These are phyloP conservation scores for Epinotia brunnichana DNA, from an alignment of 2,888 invertebrate species.

Conservation along the genomic window DNA sequence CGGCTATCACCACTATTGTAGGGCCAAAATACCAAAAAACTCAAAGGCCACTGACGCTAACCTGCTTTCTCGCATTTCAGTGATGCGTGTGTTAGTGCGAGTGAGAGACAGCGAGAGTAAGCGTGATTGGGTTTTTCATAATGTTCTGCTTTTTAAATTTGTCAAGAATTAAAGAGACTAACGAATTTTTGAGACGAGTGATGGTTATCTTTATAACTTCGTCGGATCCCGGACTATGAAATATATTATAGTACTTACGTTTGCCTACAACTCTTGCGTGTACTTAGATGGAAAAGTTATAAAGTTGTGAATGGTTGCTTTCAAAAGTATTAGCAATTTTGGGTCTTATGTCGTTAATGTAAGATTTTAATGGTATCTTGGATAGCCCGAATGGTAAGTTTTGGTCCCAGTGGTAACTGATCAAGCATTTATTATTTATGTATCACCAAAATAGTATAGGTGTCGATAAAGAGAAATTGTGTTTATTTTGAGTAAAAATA, in stretches of 20 bases:
- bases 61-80: background rate
- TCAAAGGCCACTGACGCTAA: too few relatives aligned
- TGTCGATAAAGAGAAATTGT: constrained; percentile 33
- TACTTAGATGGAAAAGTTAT: constrained; percentile 29
- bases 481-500: constrained; percentile 12
- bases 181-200: background rate
- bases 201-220: background rate
- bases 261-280: constrained; percentile 32
- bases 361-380: constrained; percentile 34
- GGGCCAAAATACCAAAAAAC: background rate
- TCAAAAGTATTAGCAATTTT: constrained; percentile 29
- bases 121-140: background rate
- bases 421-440: constrained; percentile 42
- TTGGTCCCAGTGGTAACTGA: constrained; percentile 37
- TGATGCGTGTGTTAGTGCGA: background rate
- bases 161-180: background rate
- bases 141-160: background rate
- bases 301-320: constrained; percentile 22
- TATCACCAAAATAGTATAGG: constrained; percentile 28
- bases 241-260: constrained; percentile 16
- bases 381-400: constrained; percentile 12
- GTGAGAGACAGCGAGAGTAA: background rate
- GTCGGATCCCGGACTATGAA: background rate
- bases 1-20: background rate
- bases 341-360: constrained; percentile 29